phyloP scores from a whole-genome alignment of 2,888 invertebrate genomes.

The Phengaris arion region DNA sequence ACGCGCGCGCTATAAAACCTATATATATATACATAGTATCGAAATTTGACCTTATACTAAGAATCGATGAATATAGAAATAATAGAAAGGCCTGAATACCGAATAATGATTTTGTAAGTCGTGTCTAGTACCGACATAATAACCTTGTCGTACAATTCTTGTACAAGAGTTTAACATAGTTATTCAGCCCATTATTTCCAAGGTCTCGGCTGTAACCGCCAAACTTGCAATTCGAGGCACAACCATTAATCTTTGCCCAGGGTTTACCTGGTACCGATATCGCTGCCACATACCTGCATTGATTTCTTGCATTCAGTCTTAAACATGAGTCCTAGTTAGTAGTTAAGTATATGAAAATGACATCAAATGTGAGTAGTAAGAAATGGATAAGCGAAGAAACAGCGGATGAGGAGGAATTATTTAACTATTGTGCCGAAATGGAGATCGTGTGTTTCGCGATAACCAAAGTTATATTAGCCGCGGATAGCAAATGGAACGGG shows the following conservation, averaged over 20 bases:
- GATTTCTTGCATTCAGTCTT: slow-evolving; percentile 62
- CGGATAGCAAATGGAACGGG: slow-evolving; percentile 74
- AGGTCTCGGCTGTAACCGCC: slow-evolving; percentile 44
- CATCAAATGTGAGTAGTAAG: slow-evolving; percentile 56
- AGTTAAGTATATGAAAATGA: slow-evolving; percentile 46
- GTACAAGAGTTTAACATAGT: slow-evolving; percentile 23
- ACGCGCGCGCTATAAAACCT: too few species aligned
- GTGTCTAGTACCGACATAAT: slow-evolving; percentile 2
- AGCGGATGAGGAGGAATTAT: slow-evolving; percentile 70
- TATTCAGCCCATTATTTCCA: slow-evolving; percentile 41
- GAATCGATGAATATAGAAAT: background rate
- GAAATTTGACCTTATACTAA: background rate
- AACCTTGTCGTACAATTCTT: slow-evolving; percentile 7
- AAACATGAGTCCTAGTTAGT: slow-evolving; percentile 60
- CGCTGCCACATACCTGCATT: slow-evolving; percentile 56
- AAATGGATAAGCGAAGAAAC: slow-evolving; percentile 80
- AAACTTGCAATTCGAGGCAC: slow-evolving; percentile 8
- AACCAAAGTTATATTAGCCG: slow-evolving; percentile 66
- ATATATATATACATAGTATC: background rate
- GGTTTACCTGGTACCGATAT: slow-evolving; percentile 56
- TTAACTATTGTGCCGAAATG: slow-evolving; percentile 74
- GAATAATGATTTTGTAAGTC: slow-evolving; percentile 3
- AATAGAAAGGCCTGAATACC: background rate
- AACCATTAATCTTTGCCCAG: background rate
- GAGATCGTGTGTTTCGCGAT: slow-evolving; percentile 69